phyloP scores from a whole-genome alignment of 2,113 vertebrate species.

The Chamaea fasciata region DNA sequence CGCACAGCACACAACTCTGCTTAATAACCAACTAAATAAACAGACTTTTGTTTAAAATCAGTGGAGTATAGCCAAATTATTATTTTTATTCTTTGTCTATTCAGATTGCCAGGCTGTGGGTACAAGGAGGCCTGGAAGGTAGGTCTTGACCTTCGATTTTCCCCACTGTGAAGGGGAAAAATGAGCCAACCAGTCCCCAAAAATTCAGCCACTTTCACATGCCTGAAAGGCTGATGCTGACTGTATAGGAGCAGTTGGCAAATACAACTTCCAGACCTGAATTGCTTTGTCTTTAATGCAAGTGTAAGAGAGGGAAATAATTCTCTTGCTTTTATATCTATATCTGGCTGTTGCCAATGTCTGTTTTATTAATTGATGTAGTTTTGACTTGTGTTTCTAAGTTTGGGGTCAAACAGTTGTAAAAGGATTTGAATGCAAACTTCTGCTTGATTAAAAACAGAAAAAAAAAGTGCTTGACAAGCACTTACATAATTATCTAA shows the following conservation, averaged over 20 bases:
- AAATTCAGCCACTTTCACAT: background rate
- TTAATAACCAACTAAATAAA: background rate
- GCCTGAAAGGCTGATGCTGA: background rate
- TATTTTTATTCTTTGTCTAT: background rate
- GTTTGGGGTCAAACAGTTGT: background rate
- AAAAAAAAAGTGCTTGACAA: background rate
- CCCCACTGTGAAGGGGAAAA: background rate
- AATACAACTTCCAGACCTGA: background rate
- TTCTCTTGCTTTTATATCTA: background rate
- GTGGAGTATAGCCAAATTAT: background rate
- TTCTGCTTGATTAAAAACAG: background rate
- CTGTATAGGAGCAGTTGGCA: background rate
- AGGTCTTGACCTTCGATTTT: background rate
- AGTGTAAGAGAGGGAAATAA: background rate
- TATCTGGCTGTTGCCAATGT: background rate
- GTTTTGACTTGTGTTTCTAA: background rate
- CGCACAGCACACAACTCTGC: background rate
- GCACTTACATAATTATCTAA: background rate
- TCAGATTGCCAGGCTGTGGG: background rate
- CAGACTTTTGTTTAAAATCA: background rate
- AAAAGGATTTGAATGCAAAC: background rate
- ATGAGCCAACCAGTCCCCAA: accelerated
- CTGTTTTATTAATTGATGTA: background rate
- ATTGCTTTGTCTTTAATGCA: background rate
- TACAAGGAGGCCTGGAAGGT: background rate